These are phyloP conservation scores for Onychomys leucogaster DNA, from an alignment of 2,797 vertebrate genomes.

Conservation along the genomic window DNA sequence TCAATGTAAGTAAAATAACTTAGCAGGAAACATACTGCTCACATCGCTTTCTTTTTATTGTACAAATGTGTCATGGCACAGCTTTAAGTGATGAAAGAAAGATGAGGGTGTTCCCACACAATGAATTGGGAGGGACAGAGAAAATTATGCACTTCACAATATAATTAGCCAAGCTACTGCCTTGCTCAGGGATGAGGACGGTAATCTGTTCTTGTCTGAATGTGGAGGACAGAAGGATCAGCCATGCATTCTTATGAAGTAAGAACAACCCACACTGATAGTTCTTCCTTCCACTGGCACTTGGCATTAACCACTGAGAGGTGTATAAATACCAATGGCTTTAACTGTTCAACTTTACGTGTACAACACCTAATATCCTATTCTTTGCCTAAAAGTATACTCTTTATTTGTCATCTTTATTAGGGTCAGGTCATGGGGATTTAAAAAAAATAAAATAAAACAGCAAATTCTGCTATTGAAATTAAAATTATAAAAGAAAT, in stretches of 20 bases:
- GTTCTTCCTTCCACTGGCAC: neutral
- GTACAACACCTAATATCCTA: neutral
- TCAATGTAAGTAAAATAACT: neutral
- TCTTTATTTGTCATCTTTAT: neutral
- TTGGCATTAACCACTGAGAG: neutral
- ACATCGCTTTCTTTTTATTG: neutral
- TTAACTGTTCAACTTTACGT: neutral
- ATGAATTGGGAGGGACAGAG: neutral
- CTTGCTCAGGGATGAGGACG: neutral
- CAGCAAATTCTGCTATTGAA: neutral
- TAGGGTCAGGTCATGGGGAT: neutral
- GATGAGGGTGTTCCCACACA: neutral
- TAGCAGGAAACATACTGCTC: neutral
- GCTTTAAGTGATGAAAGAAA: neutral
- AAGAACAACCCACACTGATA: neutral
- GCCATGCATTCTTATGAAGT: neutral
- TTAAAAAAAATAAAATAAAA: neutral
- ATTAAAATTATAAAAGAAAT: neutral
- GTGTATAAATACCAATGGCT: neutral
- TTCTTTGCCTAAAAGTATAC: neutral
- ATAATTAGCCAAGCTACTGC: neutral
- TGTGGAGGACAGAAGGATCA: neutral
- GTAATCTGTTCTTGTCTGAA: conserved; percentile 6
- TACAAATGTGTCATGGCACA: neutral
- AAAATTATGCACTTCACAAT: neutral